phyloP scores from a whole-genome alignment of 64 coral and sea anemone species.

The Astreopora myriophthalma region DNA sequence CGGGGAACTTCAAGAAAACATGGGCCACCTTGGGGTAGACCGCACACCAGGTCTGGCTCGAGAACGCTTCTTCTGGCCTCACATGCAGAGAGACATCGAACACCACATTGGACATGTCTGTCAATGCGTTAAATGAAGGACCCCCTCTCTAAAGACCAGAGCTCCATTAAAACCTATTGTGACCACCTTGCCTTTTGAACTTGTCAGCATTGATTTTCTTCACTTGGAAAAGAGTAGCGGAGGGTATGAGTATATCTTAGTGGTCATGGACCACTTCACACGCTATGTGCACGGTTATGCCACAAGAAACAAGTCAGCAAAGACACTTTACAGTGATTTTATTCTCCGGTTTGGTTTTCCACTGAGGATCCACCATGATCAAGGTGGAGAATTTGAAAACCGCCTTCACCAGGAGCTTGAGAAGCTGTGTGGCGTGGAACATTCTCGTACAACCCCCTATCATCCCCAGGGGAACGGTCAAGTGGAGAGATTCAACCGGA shows the following conservation, averaged over 20 bases:
- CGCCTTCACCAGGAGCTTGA: no score
- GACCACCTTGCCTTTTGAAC: slow-evolving; percentile 24
- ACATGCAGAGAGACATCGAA: slow-evolving; percentile 18
- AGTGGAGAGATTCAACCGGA: no score
- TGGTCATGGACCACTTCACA: slow-evolving; percentile 21
- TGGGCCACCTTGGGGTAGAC: slow-evolving; percentile 10
- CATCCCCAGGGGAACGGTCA: no score
- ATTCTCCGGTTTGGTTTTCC: slow-evolving; percentile 46
- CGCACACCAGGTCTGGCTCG: not conserved
- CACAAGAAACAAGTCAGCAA: slow-evolving; percentile 38
- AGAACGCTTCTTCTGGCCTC: slow-evolving; percentile 43
- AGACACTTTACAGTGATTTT: slow-evolving; percentile 37
- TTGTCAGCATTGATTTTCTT: slow-evolving; percentile 14
- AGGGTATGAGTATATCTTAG: slow-evolving; percentile 15
- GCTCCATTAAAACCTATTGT: slow-evolving; percentile 26
- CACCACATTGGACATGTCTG: slow-evolving; percentile 8
- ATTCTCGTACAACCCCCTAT: no score
- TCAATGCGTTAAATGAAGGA: slow-evolving; percentile 5
- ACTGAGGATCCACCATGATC: not conserved
- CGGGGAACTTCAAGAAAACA: slow-evolving; percentile 5
- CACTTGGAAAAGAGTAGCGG: slow-evolving; percentile 7
- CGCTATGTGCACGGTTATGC: slow-evolving; percentile 8
- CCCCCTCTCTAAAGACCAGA: not conserved
- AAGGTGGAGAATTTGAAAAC: no score
- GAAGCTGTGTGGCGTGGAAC: no score